Conservation (phyloP, 64 coral and sea anemone genomes). For the Porites lutea region DNA sequence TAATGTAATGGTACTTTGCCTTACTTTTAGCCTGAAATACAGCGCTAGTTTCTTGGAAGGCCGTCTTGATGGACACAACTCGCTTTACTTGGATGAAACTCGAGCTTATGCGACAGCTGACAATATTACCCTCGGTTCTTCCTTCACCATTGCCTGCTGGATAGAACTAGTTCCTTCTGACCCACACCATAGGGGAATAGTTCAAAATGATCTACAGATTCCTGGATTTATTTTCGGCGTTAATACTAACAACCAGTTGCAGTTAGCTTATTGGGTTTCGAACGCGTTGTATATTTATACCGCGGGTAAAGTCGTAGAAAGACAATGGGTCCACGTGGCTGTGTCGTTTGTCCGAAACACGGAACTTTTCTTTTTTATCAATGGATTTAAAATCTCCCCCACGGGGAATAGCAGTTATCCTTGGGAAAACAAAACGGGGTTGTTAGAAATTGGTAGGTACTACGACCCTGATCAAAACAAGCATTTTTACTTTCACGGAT, state of each 20-base stretch:
- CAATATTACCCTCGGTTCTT: not conserved
- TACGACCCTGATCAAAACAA: not conserved
- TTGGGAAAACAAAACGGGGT: not conserved
- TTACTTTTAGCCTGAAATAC: slow-evolving; percentile 29
- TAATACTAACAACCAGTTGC: not conserved
- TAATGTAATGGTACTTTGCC: not conserved
- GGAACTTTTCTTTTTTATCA: not conserved
- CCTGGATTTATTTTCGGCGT: not conserved
- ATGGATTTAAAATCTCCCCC: not conserved
- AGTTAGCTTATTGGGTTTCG: not conserved
- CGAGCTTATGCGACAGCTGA: not conserved
- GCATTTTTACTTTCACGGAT: slow-evolving; percentile 50
- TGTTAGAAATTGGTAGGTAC: slow-evolving; percentile 26
- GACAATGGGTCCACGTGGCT: slow-evolving; percentile 39
- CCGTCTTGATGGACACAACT: not conserved
- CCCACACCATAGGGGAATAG: not conserved
- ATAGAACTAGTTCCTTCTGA: not conserved
- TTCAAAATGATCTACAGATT: not conserved
- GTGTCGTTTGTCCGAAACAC: not conserved
- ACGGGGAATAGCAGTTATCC: not conserved
- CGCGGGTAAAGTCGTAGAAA: not conserved
- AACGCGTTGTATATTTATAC: not conserved
- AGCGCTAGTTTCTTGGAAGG: slow-evolving; percentile 55
- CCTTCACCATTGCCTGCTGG: slow-evolving; percentile 55
- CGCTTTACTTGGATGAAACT: slow-evolving; percentile 56